These are phyloP conservation scores for Rattus rattus DNA, from an alignment of 2,113 vertebrate species.

Conservation along the genomic window DNA sequence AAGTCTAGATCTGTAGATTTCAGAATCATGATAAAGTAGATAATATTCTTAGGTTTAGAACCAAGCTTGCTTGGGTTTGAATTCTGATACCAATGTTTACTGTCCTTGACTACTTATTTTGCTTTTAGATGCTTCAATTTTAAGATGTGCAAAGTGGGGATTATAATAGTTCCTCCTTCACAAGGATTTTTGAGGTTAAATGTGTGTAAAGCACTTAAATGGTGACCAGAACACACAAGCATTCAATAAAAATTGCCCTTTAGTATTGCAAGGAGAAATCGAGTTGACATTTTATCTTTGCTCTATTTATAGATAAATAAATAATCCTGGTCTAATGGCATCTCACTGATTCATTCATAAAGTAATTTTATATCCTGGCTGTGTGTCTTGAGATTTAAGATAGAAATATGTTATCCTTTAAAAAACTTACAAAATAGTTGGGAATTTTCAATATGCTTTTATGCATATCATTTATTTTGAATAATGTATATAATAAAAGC, in stretches of 20 bases:
- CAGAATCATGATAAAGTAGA: background rate
- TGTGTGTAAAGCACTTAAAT: constrained; percentile 11
- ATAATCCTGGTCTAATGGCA: background rate
- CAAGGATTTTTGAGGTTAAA: background rate
- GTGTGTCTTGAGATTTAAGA: background rate
- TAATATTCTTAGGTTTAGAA: background rate
- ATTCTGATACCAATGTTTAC: background rate
- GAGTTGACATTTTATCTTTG: constrained; percentile 10
- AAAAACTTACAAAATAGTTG: constrained; percentile 5
- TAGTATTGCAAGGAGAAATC: background rate
- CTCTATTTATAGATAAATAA: background rate
- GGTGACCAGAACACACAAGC: background rate
- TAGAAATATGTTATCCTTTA: constrained; percentile 26
- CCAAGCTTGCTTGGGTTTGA: constrained; percentile 17
- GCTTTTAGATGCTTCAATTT: constrained; percentile 5
- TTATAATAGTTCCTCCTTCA: background rate
- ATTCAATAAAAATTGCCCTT: background rate
- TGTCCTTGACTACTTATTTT: constrained; percentile 8
- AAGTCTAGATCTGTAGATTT: constrained; percentile 14
- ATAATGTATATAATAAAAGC: background rate
- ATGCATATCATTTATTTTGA: constrained; percentile 24
- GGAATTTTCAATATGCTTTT: background rate
- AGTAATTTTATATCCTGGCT: constrained; percentile 43
- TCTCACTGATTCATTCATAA: constrained; percentile 9
- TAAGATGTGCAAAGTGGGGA: background rate